Evolutionary conservation across 2,113 vertebrate species (phyloP), one percentile per base, ranked within the genome.

Genomic region (Gadus chalcogrammus): DNA sequence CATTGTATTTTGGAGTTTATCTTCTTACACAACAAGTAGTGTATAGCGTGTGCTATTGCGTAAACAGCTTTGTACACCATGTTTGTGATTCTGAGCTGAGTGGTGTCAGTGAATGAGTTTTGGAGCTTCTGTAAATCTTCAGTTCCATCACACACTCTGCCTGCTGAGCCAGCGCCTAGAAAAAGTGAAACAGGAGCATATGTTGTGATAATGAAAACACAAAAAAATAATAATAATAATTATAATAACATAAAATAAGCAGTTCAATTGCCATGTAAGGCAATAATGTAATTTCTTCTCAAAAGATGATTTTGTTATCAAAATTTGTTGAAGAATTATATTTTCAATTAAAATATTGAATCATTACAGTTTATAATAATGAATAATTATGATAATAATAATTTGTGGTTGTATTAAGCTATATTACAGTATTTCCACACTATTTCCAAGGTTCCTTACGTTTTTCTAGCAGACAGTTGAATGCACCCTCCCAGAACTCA

Each of bases 31-130:
- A 81, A 61, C 3, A 81, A n/a, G 48, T 61, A 71, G 31, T 91
- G 85, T 38, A 91, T 77, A 4, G 88, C 87, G 61, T 92, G 81
- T 22, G 87, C 91, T 61, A 91, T 84, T n/a, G 91, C 89, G 69
- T 91, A 89, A 7, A 85, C 84, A 15, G 91, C 91, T 76, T 92
- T 91, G 62, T 91, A 90, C n/a, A 88, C 90, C 85, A 90, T 90
- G 80, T 92, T 88, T 20, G 85, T 80, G 24, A 88, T 65, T 18
- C 90, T 68, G 13, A 91, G 73, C 70, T 91, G 86, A 52, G 90
- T 89, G 0, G 88, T 90, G 74, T 92, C 90, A 6, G 76, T 87
- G 67, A 91, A 92, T 0, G 79, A 67, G 56, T 24, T 88, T 61
- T 84, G 74, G 5, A 91, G 71, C 0, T 28, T 67, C 3, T 52